Conservation (phyloP, 2,888 invertebrate species). For the Aspidiotus destructor region DNA sequence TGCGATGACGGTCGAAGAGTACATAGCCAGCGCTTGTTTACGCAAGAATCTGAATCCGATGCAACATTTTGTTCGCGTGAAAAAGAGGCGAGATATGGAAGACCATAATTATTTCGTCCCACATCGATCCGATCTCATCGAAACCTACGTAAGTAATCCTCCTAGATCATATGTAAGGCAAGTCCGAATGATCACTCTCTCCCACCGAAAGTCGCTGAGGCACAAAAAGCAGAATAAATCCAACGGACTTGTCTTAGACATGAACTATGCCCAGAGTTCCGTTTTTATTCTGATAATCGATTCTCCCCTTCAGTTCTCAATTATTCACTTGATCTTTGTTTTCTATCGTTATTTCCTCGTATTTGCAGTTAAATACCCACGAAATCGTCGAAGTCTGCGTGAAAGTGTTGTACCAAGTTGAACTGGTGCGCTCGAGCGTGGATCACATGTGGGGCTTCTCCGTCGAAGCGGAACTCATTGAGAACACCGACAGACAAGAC, state of each 20-base stretch:
- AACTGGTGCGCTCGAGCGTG: slow-evolving; percentile 75
- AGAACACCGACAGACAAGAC: slow-evolving; percentile 90
- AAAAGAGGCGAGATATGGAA: slow-evolving; percentile 88
- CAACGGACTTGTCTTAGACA: too few relatives aligned
- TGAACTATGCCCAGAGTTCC: too few relatives aligned
- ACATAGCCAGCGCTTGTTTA: slow-evolving; percentile 83
- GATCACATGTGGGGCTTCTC: slow-evolving; percentile 98
- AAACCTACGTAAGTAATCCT: slow-evolving; percentile 63
- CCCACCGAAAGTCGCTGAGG: too few relatives aligned
- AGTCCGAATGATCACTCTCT: too few relatives aligned
- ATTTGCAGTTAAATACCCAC: slow-evolving; percentile 73
- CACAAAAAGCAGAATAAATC: too few relatives aligned
- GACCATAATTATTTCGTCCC: slow-evolving; percentile 95
- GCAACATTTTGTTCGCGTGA: slow-evolving; percentile 91
- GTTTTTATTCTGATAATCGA: too few relatives aligned
- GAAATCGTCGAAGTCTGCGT: slow-evolving; percentile 93
- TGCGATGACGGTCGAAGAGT: slow-evolving; percentile 91
- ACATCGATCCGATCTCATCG: slow-evolving; percentile 85
- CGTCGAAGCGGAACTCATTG: slow-evolving; percentile 92
- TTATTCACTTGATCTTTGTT: too few relatives aligned
- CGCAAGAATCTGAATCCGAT: slow-evolving; percentile 85
- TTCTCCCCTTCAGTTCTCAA: too few relatives aligned
- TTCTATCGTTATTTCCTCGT: slow-evolving; percentile 27
- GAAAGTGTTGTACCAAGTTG: slow-evolving; percentile 93
- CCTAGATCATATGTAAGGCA: background rate